phyloP scores from a whole-genome alignment of 2,888 invertebrate species.

The Rhagium mordax region DNA sequence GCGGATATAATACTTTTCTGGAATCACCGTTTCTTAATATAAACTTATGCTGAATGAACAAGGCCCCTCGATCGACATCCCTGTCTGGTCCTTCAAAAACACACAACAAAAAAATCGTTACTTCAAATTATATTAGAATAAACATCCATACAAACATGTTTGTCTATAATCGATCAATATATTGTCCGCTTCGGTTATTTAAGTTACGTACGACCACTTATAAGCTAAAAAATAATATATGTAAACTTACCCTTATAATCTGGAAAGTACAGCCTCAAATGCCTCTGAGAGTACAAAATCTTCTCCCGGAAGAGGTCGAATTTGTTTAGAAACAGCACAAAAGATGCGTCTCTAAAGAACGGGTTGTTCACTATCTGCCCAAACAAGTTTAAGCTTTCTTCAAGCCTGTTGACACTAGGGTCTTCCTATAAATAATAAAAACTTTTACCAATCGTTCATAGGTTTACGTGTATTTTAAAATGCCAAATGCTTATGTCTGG shows the following conservation, averaged over 20 bases:
- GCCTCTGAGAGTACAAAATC: slow-evolving; percentile 76
- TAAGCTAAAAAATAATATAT: slow-evolving; percentile 12
- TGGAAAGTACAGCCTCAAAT: slow-evolving; percentile 75
- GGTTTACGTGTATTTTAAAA: no score
- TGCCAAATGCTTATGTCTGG: no score
- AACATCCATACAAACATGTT: no score
- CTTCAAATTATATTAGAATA: no score
- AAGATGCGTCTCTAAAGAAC: slow-evolving; percentile 76
- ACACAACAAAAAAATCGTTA: neutral
- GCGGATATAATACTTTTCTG: slow-evolving; percentile 76
- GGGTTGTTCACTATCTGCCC: slow-evolving; percentile 78
- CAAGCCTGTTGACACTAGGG: slow-evolving; percentile 75
- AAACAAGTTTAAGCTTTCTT: slow-evolving; percentile 77
- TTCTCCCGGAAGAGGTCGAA: slow-evolving; percentile 78
- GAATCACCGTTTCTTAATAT: slow-evolving; percentile 73
- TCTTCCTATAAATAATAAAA: slow-evolving; percentile 71
- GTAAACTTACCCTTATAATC: slow-evolving; percentile 72
- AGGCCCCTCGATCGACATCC: slow-evolving; percentile 76
- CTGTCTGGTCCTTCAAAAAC: slow-evolving; percentile 72
- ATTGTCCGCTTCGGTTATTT: no score
- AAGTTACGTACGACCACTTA: no score
- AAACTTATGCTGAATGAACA: slow-evolving; percentile 77
- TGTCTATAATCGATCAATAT: no score
- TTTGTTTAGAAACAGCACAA: slow-evolving; percentile 78
- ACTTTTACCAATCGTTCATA: no score